Evolutionary conservation across 2,888 invertebrate species (phyloP).

Genomic region (Drosophila neotestacea): DNA sequence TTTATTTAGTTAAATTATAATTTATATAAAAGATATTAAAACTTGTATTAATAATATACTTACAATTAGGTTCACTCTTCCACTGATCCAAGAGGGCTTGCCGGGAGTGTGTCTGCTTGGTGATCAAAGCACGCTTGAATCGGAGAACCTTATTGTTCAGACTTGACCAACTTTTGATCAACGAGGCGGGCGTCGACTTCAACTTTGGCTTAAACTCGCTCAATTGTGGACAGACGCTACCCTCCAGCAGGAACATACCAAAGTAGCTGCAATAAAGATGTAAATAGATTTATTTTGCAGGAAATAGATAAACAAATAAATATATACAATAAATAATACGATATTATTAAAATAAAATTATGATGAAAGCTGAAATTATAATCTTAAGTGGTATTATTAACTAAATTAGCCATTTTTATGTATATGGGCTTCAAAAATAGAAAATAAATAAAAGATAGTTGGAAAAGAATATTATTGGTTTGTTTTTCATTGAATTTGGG

Average conservation of each 20-base stretch:
- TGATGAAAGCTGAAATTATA: no score
- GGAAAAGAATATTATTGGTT: no score
- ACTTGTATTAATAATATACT: conserved; percentile 65
- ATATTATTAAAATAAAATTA: no score
- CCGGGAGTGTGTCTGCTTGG: conserved; percentile 88
- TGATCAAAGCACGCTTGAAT: conserved; percentile 89
- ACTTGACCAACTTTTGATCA: conserved; percentile 96
- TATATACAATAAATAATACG: no score
- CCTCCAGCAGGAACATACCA: conserved; percentile 94
- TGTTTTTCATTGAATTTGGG: no score
- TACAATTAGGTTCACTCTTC: conserved; percentile 90
- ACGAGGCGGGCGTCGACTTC: conserved; percentile 91
- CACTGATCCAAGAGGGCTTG: conserved; percentile 88
- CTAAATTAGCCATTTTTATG: no score
- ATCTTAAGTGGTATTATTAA: no score
- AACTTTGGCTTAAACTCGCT: conserved; percentile 89
- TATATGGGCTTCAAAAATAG: no score
- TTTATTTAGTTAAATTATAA: no score
- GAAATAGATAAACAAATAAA: no score
- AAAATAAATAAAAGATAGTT: no score
- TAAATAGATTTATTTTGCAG: not conserved
- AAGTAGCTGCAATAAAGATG: conserved; percentile 89
- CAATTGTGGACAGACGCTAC: conserved; percentile 90
- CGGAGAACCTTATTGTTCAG: conserved; percentile 92
- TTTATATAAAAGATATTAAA: no score